These are phyloP conservation scores for Melinopterus prodromus DNA, from an alignment of 2,888 invertebrate genomes.

Conservation along the genomic window DNA sequence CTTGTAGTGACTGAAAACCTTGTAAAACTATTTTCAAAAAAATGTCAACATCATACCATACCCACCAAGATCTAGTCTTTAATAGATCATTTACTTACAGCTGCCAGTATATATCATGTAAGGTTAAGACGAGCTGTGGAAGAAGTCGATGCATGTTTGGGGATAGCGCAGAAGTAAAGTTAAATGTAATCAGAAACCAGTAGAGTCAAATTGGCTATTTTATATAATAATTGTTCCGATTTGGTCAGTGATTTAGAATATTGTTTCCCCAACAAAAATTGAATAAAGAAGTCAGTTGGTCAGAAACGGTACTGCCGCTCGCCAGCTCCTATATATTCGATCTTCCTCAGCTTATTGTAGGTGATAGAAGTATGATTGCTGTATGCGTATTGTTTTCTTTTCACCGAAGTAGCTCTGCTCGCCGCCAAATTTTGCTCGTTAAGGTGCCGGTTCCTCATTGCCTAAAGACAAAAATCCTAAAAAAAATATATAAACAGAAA, in stretches of 20 bases:
- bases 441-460: conserved; percentile 45
- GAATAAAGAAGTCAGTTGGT: background rate
- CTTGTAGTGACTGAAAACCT: too few species aligned
- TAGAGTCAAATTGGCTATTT: background rate
- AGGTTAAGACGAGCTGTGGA: background rate
- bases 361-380: conserved; percentile 56
- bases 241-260: background rate
- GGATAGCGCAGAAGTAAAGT: conserved; percentile 4
- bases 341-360: conserved; percentile 52
- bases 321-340: conserved; percentile 46
- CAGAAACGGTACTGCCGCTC: conserved; percentile 39
- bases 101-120: too few species aligned
- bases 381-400: conserved; percentile 52
- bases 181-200: background rate
- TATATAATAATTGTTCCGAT: too few species aligned
- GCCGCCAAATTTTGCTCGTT: conserved; percentile 42
- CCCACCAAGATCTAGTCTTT: too few species aligned
- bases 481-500: background rate
- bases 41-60: too few species aligned
- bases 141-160: background rate
- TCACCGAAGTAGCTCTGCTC: conserved; percentile 47
- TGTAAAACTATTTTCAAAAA: too few species aligned
- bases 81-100: too few species aligned
- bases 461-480: conserved; percentile 10
- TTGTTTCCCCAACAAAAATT: background rate